Evolutionary conservation across 2,888 invertebrate species (phyloP).

Genomic region (Pseudococcus longispinus): DNA sequence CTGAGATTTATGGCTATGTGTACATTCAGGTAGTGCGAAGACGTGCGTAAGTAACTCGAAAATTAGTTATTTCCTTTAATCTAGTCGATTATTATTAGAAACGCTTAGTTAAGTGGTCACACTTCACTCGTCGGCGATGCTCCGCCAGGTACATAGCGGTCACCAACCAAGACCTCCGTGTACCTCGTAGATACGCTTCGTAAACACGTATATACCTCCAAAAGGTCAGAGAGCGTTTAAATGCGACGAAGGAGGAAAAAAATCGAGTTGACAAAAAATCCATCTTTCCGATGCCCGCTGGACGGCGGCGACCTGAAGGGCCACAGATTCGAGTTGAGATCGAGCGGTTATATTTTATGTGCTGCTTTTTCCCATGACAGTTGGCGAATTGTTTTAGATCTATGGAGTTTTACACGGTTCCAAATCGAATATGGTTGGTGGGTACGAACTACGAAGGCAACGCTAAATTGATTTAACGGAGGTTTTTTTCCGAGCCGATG

Average conservation of each 20-base stretch:
- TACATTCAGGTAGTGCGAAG: slow-evolving; percentile 53
- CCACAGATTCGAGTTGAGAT: background rate
- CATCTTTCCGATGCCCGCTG: background rate
- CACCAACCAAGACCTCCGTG: slow-evolving; percentile 42
- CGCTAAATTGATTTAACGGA: slow-evolving; percentile 37
- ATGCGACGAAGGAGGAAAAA: background rate
- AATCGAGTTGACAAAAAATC: slow-evolving; percentile 11
- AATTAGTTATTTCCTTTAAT: slow-evolving; percentile 56
- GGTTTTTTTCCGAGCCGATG: background rate
- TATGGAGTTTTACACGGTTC: slow-evolving; percentile 10
- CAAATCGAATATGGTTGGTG: background rate
- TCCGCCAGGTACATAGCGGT: background rate
- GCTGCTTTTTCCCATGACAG: slow-evolving; percentile 9
- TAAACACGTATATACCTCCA: slow-evolving; percentile 44
- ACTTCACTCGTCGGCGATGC: slow-evolving; percentile 52
- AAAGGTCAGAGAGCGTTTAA: slow-evolving; percentile 53
- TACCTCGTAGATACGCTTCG: slow-evolving; percentile 35
- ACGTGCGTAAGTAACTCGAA: slow-evolving; percentile 56
- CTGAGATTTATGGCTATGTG: slow-evolving; percentile 55
- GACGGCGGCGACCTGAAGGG: background rate
- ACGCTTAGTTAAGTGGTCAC: slow-evolving; percentile 56
- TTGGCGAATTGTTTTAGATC: slow-evolving; percentile 18
- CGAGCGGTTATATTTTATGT: slow-evolving; percentile 5
- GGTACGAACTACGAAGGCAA: no score
- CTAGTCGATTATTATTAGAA: slow-evolving; percentile 55